These are phyloP conservation scores for Phalacrocorax brasilianus DNA, from an alignment of 2,113 vertebrate genomes.

Conservation along the genomic window DNA sequence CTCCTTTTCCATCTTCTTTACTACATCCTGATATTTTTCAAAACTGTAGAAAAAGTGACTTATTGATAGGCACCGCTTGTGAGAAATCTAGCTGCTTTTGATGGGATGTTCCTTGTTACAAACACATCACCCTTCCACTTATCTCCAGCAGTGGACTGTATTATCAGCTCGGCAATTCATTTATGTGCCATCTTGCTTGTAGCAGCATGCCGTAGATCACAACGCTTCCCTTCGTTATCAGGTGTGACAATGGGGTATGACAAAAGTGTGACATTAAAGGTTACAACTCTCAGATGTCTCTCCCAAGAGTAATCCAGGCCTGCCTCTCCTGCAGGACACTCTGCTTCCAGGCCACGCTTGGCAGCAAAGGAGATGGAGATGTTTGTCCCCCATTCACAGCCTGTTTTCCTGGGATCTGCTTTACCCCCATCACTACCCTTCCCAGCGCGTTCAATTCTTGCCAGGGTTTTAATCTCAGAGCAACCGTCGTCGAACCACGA, in stretches of 20 bases:
- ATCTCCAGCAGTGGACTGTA: not conserved
- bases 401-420: not conserved
- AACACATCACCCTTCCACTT: not conserved
- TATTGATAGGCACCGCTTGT: not conserved
- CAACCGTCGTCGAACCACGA: too few relatives aligned
- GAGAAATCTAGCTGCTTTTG: not conserved
- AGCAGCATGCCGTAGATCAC: not conserved
- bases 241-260: not conserved
- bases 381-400: accelerated
- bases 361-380: too few relatives aligned
- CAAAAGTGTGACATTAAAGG: not conserved
- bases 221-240: not conserved
- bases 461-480: not conserved
- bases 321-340: not conserved
- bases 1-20: not conserved
- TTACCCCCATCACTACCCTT: not conserved
- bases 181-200: not conserved
- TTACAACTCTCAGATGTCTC: not conserved
- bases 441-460: not conserved
- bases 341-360: not conserved
- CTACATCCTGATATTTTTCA: not conserved
- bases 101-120: not conserved
- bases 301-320: not conserved
- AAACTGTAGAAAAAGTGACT: not conserved
- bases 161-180: not conserved